Base-by-base conservation (phyloP, 2,113 vertebrate genomes). In the Sterna hirundo region DNA sequence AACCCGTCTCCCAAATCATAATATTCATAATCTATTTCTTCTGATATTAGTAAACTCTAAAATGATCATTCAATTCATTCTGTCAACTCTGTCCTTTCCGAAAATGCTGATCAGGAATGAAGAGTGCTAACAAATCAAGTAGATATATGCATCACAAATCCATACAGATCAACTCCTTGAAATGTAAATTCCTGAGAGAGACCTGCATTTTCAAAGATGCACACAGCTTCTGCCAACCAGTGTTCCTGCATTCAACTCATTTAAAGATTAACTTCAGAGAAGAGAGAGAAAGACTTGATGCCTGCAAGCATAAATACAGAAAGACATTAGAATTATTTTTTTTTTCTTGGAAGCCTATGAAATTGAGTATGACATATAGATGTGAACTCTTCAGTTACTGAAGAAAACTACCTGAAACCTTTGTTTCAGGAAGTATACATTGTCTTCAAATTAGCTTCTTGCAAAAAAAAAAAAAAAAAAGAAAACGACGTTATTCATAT, bases 221-320 rank as follows among this genome's bases (percentile, higher is more conserved):
- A 29, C 20, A 60, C 18, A 88, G 65, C 51, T 94, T 83, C 70
- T 80, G 62, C 70, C 77, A 89, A 46, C 61, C 42, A 55, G 21
- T 71, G 36, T 49, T 92, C 42, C 74, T 75, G 78, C 47, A 72
- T 88, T 90, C 72, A 92, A 47, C 42, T 71, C n/a, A 66, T 72
- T 92, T 83, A 95, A 92, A 94, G 84, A 96, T 96, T 93, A 95
- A 92, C 57, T 91, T 85, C 88, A 95, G 81, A 80, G 75, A 90
- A 91, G 36, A 89, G 80, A 49, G 42, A 76, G n/a, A 84, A 83
- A 80, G 58, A 69, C 54, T 86, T 83, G 86, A 78, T 93, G 79
- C 83, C 90, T 96, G 80, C 68, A 88, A 90, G 83, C 34, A 81
- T 65, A 96, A 94, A 76, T 92, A 83, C 5, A 94, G 72, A 81